Base-by-base conservation (phyloP, 2,113 vertebrate species). In the Colinus virginianus region DNA sequence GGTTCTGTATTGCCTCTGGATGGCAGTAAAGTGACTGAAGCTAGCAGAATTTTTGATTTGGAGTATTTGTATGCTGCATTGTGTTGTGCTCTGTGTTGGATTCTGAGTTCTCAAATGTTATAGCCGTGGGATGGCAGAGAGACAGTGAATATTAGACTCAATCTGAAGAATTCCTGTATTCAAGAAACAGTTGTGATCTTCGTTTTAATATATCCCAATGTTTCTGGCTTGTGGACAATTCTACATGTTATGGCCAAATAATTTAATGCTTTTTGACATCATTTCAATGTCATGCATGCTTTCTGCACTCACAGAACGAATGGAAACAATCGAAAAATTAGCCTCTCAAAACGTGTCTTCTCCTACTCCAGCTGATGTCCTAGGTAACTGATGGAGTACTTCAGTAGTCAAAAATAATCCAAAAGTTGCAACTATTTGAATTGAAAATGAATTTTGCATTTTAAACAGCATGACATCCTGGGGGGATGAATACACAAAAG, bases 401-500 rank as follows among this genome's bases (percentile, higher is more conserved):
- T 70, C 45, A 64, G 16, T 22, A 40, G n/a, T 71, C 40, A 74
- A 20, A 80, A 70, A 82, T 53, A 17, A 13, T 78, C 49, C 30
- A 53, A 90, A 61, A 84, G 62, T 94, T 14, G 63, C 11, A 34
- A 64, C 67, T 1, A 80, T 81, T 70, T 64, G 58, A 85, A 80
- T 88, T 8, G 69, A 83, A 91, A 96, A 96, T 25, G 3, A 70
- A 79, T 69, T 88, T 48, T 82, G 64, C 56, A 86, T 95, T 94
- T 94, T 96, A 85, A 79, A 81, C 64, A 75, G 43, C 46, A 49
- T 94, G 84, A 72, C 90, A 80, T 88, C 81, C 70, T 78, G 61
- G 25, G 91, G 94, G 88, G 93, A 87, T 88, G 96, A 97, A 97
- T 96, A 84, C 94, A 96, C 97, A 97, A 97, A 96, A 91, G 81